phyloP scores from a whole-genome alignment of 2,888 invertebrate species.

The Caenorhabditis auriculariae region DNA sequence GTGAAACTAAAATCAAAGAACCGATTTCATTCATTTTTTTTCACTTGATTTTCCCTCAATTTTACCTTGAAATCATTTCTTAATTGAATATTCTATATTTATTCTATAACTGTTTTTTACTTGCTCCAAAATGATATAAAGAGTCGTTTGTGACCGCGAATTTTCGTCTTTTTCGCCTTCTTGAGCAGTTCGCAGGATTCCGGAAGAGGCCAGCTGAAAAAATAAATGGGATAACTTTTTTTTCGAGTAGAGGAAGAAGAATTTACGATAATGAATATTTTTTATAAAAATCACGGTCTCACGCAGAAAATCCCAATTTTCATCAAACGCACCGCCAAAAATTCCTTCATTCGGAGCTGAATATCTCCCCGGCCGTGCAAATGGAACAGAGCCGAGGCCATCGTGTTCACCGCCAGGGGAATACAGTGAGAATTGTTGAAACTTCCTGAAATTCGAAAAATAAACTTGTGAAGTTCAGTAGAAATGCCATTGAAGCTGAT shows the following conservation, averaged over 20 bases:
- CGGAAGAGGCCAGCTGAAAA: slow-evolving; percentile 83
- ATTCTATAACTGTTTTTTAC: no score
- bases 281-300: background rate
- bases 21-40: no score
- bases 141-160: slow-evolving; percentile 85
- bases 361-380: slow-evolving; percentile 94
- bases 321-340: slow-evolving; percentile 70
- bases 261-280: no score
- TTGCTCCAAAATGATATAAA: slow-evolving; percentile 88
- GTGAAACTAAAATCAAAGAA: no score
- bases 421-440: slow-evolving; percentile 97
- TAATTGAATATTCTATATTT: no score
- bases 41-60: no score
- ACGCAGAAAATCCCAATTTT: slow-evolving; percentile 5
- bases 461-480: no score
- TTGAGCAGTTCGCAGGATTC: slow-evolving; percentile 86
- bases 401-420: slow-evolving; percentile 90
- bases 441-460: slow-evolving; percentile 14
- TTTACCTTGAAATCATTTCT: no score
- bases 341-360: slow-evolving; percentile 96
- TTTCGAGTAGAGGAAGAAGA: no score
- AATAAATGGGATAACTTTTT: background rate
- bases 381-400: slow-evolving; percentile 93
- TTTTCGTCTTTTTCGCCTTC: slow-evolving; percentile 86
- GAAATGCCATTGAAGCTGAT: no score